Evolutionary conservation across 2,888 invertebrate genomes (phyloP).

Genomic region (Agapetus fuscipes): DNA sequence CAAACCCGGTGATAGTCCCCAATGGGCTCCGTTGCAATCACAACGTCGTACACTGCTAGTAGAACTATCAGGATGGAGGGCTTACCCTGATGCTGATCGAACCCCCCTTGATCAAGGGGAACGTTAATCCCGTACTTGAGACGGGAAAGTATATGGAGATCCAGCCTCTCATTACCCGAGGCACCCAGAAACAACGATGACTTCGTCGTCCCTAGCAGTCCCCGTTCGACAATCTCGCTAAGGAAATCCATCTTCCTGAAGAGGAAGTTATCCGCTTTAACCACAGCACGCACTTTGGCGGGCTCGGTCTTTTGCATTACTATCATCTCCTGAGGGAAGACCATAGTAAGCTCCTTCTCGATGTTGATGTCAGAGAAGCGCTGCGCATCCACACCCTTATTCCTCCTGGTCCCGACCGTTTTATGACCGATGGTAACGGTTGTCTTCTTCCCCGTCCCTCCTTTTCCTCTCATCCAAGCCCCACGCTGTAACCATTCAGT

Average conservation of each 20-base stretch:
- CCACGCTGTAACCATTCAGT: too few species aligned
- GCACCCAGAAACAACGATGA: neutral
- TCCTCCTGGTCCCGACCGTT: too few species aligned
- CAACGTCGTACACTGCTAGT: neutral
- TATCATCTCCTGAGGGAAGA: neutral
- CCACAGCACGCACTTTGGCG: neutral
- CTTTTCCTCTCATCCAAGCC: too few species aligned
- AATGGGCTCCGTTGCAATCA: too few species aligned
- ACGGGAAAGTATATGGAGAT: too few species aligned
- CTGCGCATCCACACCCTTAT: too few species aligned
- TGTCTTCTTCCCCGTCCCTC: too few species aligned
- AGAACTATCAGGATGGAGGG: neutral
- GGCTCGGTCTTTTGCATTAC: neutral
- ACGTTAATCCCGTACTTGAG: constrained; percentile 1
- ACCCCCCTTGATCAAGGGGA: neutral
- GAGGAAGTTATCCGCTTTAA: neutral
- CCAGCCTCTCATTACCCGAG: neutral
- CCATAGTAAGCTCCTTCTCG: neutral
- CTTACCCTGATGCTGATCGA: neutral
- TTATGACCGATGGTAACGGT: too few species aligned
- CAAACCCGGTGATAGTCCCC: too few species aligned
- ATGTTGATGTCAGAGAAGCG: too few species aligned
- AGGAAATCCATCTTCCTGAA: constrained; percentile 2
- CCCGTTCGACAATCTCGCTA: neutral
- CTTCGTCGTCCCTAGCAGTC: neutral